Base-by-base conservation (phyloP, 2,113 vertebrate species). In the Atrichornis clamosus region DNA sequence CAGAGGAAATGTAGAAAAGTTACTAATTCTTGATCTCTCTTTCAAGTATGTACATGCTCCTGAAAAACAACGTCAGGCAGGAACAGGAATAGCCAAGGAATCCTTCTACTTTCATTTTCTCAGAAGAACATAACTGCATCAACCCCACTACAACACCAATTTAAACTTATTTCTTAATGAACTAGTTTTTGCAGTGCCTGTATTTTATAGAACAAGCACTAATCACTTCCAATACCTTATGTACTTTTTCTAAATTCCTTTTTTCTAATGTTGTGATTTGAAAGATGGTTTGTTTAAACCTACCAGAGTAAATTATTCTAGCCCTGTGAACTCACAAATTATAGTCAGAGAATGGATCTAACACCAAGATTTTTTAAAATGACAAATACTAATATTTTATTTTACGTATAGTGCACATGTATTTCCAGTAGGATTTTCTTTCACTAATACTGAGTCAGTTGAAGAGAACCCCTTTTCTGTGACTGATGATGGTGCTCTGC, bases 211-310 rank as follows among this genome's bases (percentile, higher is more conserved):
- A 81, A 27, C 30, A 50, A 84, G 21, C 6, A 47, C 26, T 33
- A 70, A 59, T 1, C 2, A 77, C 19, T 16, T 49, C 5, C 1
- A 2, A 11, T 35, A 47, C 9, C 75, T 60, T 12, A 3, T 37
- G 13, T 18, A 10, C 2, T 5, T 69, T 64, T 64, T 26, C 41
- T 73, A 44, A 84, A 72, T 65, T 47, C 15, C 7, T 44, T n/a
- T 44, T 37, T 32, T 30, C 35, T 75, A 50, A 39, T 21, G 12
- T 11, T n/a, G 6, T 33, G 87, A 89, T 91, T 97, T 94, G 95
- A 93, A 94, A 56, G 70, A 94, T 87, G 58, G 91, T 95, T 59
- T 96, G 79, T 68, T 97, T 94, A 96, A 97, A 95, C 20, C 30
- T 70, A 77, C 21, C 44, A 79, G 60, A 89, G 50, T 24, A 87